Base-by-base conservation (phyloP, 2,113 vertebrate genomes). In the Helogale parvula region DNA sequence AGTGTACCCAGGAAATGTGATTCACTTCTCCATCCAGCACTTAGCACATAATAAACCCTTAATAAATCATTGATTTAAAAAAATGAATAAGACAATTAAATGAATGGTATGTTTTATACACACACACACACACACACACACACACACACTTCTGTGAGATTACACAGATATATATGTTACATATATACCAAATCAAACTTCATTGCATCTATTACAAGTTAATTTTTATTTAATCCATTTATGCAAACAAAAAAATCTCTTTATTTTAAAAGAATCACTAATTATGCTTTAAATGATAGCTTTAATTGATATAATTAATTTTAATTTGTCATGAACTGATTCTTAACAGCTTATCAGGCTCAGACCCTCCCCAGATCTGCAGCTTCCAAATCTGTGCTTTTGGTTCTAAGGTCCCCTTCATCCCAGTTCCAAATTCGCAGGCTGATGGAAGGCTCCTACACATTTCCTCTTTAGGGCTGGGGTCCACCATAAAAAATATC, bases 191-290 rank as follows among this genome's bases (percentile, higher is more conserved):
- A 88, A 86, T n/a, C 35, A 27, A 92, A 90, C 16, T 85, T 81
- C 52, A 82, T 86, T 65, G 25, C 17, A 38, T 38, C 9, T 93
- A 38, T 25, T 57, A 82, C 66, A 66, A 52, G 63, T 33, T 80
- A 31, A 66, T 93, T 92, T 96, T 83, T 80, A 92, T 83, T 88
- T 96, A 89, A 89, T 6, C 9, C 38, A 60, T 38, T 93, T 41
- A 71, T 85, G 12, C 45, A 91, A 85, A 96, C 54, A 41, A 93
- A 93, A 88, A 38, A 17, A 77, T 57, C 27, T 79, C 41, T 82
- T 76, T 60, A 80, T 94, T 97, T 96, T 82, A 89, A 91, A 97
- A 96, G 50, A 47, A 66, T 68, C 25, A 91, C 60, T 77, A 95
- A 63, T 94, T 94, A 82, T 83, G 54, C 63, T 91, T 91, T 82